These are phyloP conservation scores for Mungos mungo DNA, from an alignment of 2,113 vertebrate species.

Conservation along the genomic window DNA sequence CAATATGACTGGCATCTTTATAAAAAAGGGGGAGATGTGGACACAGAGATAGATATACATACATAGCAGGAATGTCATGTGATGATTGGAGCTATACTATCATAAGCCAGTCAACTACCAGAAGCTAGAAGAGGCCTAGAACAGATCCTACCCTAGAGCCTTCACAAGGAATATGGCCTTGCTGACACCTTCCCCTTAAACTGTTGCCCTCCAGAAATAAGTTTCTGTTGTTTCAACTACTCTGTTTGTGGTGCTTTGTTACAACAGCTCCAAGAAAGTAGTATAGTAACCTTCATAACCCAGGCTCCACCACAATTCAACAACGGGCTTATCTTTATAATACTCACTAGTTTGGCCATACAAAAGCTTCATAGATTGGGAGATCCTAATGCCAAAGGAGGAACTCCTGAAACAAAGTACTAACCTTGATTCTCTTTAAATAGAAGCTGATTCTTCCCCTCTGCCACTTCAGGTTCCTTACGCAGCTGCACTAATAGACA, in stretches of 20 bases:
- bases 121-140: neutral
- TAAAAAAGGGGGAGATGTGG: neutral
- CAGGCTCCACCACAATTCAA: neutral
- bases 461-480: neutral
- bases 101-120: too few relatives aligned
- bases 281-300: neutral
- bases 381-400: neutral
- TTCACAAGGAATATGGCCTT: neutral
- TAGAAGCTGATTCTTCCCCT: neutral
- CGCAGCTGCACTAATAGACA: neutral
- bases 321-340: fast-evolving
- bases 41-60: neutral
- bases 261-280: neutral
- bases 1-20: neutral
- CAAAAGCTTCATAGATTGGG: neutral
- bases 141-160: neutral
- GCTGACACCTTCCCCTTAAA: neutral
- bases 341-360: neutral
- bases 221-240: neutral
- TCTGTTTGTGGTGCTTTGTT: neutral
- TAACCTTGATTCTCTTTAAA: neutral
- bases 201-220: neutral
- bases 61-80: neutral
- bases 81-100: neutral
- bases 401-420: neutral